These are phyloP conservation scores for Leptinotarsa texana DNA, from an alignment of 1,140 invertebrate genomes.

Conservation along the genomic window DNA sequence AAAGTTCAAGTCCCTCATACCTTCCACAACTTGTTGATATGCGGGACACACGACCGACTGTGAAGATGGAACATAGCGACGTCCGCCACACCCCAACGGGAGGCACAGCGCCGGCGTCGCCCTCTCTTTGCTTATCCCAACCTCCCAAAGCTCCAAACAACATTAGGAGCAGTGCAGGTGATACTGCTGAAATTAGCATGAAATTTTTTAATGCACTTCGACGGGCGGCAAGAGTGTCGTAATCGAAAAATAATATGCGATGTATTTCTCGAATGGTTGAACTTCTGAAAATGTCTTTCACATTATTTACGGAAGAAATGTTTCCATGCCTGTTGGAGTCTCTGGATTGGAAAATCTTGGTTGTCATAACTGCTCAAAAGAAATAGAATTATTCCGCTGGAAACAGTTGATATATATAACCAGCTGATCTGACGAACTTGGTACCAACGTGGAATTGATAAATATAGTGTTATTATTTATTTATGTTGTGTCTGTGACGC, in stretches of 20 bases:
- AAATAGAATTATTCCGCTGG: too few relatives aligned
- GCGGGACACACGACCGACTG: constrained; percentile 46
- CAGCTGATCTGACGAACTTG: too few relatives aligned
- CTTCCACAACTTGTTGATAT: constrained; percentile 29
- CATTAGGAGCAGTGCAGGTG: constrained; percentile 34
- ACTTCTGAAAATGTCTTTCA: too few relatives aligned
- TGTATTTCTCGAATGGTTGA: too few relatives aligned
- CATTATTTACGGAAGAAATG: too few relatives aligned
- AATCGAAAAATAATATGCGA: background rate
- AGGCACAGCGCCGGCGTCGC: constrained; percentile 47
- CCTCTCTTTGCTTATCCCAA: constrained; percentile 29
- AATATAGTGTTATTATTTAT: too few relatives aligned
- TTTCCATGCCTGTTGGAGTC: too few relatives aligned
- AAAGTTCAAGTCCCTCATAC: constrained; percentile 4
- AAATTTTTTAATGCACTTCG: constrained; percentile 21
- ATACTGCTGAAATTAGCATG: constrained; percentile 28
- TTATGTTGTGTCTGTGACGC: too few relatives aligned
- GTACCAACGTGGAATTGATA: too few relatives aligned
- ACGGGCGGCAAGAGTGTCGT: constrained; percentile 18
- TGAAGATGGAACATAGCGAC: constrained; percentile 44
- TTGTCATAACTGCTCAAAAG: too few relatives aligned
- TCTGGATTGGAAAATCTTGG: too few relatives aligned
- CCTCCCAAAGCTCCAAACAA: constrained; percentile 31
- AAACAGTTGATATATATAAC: too few relatives aligned
- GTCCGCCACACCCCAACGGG: constrained; percentile 49